Percentiles rank a stretch among this genome's conserved stretches.
Conservation (phyloP, 2,888 invertebrate genomes). For the Calameuta filiformis region DNA sequence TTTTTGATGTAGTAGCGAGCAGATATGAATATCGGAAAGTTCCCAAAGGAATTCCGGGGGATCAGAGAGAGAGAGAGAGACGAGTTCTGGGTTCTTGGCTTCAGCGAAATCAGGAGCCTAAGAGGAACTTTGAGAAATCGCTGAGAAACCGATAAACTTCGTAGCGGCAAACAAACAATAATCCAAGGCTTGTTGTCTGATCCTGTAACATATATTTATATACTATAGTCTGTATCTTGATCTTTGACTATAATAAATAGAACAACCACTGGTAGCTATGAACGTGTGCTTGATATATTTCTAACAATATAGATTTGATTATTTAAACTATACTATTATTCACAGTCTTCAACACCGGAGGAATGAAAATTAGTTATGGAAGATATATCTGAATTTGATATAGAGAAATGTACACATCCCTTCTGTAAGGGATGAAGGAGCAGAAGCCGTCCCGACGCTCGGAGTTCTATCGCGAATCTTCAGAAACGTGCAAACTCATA, state of each 20-base stretch:
- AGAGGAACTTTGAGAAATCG: constrained; percentile 44
- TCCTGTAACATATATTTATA: neutral
- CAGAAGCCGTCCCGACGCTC: constrained; percentile 29
- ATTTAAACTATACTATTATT: neutral
- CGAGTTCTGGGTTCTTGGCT: constrained; percentile 3
- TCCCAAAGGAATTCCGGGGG: constrained; percentile 61
- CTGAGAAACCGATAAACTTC: constrained; percentile 53
- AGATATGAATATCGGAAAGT: constrained; percentile 65
- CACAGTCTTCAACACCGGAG: neutral
- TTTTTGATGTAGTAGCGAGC: constrained; percentile 62
- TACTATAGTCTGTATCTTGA: neutral
- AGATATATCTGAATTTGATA: neutral
- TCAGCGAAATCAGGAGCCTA: neutral
- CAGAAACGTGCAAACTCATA: constrained; percentile 47
- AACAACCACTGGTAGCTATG: neutral
- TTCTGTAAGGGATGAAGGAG: constrained; percentile 11
- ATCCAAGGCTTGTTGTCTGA: neutral
- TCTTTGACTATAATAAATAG: neutral
- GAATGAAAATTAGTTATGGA: neutral
- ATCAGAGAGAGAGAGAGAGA: constrained; percentile 33
- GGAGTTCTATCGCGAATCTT: constrained; percentile 51
- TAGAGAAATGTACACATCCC: neutral
- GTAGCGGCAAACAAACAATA: constrained; percentile 47
- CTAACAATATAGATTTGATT: too few relatives aligned
- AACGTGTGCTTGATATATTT: neutral